Evolutionary conservation across 2,888 invertebrate genomes (phyloP), one percentile per base, ranked within the genome.

Genomic region (Timandra comae): DNA sequence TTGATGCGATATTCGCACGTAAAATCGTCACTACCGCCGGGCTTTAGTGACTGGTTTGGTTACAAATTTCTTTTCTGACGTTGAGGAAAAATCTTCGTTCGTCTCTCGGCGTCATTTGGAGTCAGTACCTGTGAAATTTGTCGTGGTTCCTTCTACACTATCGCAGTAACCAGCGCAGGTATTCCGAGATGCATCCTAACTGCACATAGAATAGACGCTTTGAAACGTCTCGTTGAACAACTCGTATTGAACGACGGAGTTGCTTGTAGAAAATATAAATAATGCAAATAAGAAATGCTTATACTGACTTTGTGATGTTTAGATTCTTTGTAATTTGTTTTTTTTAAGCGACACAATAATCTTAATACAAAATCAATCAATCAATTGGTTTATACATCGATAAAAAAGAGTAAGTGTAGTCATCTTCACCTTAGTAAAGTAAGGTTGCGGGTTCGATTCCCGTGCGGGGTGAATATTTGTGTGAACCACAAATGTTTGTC

Each of bases 101-200:
- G 61, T 70, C 76, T 80, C 53, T 59, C 45, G 44, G 52, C 57
- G 46, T 61, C 67, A 63, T 67, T 64, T 56, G 47, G 38, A 63
- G 33, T 71, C 81, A 75, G 61, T 63, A 52, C 39, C 76, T 79
- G 80, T 84, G 76, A 84, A 84, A 84, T 84, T 81, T 60, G 71
- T 60, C 71, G 70, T 66, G 68, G 68, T 70, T 69, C 58, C 58
- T 52, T 28, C 35, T 42, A 22, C 34, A 39, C 43, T 8, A 21
- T 26, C 29, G 29, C 10, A 29, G 12, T 27, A 33, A 21, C n/a
- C n/a, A n/a, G n/a, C n/a, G 29, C 5, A 30, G 10, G 10, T 29
- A 9, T 23, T 41, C 22, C 38, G 41, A 36, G 33, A 46, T 61
- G 65, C 62, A 60, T 58, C 48, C 32, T 43, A 41, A 55, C 49